phyloP scores from a whole-genome alignment of 2,888 invertebrate genomes.

The Tupiocoris notatus region DNA sequence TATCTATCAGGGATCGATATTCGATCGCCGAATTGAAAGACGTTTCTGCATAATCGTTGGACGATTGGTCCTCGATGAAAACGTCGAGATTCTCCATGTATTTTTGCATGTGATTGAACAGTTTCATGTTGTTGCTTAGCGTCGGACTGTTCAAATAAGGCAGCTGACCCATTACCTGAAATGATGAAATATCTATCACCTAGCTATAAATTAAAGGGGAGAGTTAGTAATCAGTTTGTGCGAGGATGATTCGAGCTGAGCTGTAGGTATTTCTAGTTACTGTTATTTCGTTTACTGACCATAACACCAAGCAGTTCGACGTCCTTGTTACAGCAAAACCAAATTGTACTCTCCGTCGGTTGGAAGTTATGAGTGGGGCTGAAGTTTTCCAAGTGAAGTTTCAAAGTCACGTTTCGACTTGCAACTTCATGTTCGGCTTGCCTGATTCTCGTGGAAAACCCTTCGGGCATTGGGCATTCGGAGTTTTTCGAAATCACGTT shows the following conservation, averaged over 20 bases:
- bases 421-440: slow-evolving; percentile 18
- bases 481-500: slow-evolving; percentile 72
- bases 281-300: slow-evolving; percentile 29
- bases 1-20: slow-evolving; percentile 31
- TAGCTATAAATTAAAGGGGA: no score
- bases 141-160: slow-evolving; percentile 27
- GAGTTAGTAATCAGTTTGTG: no score
- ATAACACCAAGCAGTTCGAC: slow-evolving; percentile 39
- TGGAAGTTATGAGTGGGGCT: slow-evolving; percentile 33
- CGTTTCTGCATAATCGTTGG: slow-evolving; percentile 1
- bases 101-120: slow-evolving; percentile 25
- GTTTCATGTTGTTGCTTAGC: slow-evolving; percentile 6
- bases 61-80: slow-evolving; percentile 30
- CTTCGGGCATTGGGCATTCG: slow-evolving; percentile 71
- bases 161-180: slow-evolving; percentile 39
- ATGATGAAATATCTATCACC: no score
- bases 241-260: not conserved
- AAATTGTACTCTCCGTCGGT: slow-evolving; percentile 29
- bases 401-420: slow-evolving; percentile 12
- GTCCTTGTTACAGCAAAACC: slow-evolving; percentile 39
- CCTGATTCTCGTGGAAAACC: slow-evolving; percentile 60
- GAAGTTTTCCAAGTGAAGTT: slow-evolving; percentile 23
- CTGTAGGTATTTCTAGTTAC: not conserved
- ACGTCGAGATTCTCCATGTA: slow-evolving; percentile 31
- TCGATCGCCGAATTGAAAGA: slow-evolving; percentile 32